Conservation (phyloP, 2,797 vertebrate genomes). For the Halcyon chelicuti region DNA sequence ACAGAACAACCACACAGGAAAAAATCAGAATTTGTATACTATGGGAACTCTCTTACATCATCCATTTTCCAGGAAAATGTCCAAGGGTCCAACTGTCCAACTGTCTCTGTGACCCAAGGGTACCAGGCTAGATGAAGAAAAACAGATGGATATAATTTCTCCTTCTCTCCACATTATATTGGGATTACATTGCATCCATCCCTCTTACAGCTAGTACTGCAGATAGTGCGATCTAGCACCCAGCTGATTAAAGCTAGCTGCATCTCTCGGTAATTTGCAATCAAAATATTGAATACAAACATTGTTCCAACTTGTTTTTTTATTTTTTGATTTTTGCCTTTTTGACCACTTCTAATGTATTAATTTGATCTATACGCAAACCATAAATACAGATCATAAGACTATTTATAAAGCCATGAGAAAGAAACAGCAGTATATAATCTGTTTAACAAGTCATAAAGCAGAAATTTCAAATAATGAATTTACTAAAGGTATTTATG, state of each 20-base stretch:
- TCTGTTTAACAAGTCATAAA: not conserved
- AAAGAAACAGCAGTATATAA: not conserved
- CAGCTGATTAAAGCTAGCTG: not conserved
- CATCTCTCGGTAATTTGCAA: not conserved
- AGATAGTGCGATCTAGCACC: not conserved
- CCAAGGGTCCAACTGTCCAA: too few relatives aligned
- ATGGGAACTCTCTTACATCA: not conserved
- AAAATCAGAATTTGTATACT: accelerated
- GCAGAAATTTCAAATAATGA: not conserved
- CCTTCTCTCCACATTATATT: accelerated
- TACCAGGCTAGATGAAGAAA: not conserved
- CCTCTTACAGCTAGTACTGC: accelerated
- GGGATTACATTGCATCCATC: accelerated
- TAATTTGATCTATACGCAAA: not conserved
- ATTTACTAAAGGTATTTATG: not conserved
- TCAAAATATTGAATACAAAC: not conserved
- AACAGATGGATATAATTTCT: not conserved
- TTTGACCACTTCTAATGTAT: not conserved
- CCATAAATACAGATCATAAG: not conserved
- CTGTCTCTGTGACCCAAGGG: not conserved
- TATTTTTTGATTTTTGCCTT: not conserved
- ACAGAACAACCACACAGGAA: not conserved
- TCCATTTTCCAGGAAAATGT: not conserved
- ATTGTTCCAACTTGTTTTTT: not conserved
- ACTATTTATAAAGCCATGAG: not conserved